Conservation (phyloP, 2,888 invertebrate genomes). For the Polyommatus icarus region DNA sequence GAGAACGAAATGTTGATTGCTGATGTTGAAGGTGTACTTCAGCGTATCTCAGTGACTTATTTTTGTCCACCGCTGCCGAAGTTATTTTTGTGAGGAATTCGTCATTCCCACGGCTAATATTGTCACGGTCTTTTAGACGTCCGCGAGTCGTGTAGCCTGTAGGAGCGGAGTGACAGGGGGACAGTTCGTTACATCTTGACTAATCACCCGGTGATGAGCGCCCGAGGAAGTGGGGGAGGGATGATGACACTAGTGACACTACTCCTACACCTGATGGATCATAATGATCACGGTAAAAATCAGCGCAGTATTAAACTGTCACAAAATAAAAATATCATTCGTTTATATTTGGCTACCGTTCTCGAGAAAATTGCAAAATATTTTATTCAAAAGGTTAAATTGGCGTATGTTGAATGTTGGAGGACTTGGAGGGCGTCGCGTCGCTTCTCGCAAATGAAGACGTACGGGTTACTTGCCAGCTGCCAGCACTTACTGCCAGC, state of each 20-base stretch:
- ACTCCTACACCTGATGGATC: constrained; percentile 1
- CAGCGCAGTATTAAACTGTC: background rate
- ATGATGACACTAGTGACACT: background rate
- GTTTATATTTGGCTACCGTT: background rate
- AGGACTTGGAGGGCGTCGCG: background rate
- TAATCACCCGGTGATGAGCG: background rate
- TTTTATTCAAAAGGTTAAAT: background rate
- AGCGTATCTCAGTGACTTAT: background rate
- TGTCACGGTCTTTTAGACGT: background rate
- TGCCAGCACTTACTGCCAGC: background rate
- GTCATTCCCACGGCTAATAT: constrained; percentile 2
- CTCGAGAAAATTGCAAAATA: background rate
- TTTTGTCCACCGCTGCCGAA: background rate
- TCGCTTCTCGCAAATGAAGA: background rate
- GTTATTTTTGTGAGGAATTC: constrained; percentile 7
- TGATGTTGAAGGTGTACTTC: background rate
- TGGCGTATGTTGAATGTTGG: background rate
- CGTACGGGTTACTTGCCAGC: background rate
- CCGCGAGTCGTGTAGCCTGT: background rate
- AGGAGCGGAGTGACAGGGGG: background rate
- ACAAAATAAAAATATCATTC: background rate
- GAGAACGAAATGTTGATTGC: background rate
- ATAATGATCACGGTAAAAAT: background rate
- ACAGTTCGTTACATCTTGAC: background rate
- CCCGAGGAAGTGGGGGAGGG: background rate